Evolutionary conservation across 2,888 invertebrate genomes (phyloP).

Genomic region (Drosophila algonquin): DNA sequence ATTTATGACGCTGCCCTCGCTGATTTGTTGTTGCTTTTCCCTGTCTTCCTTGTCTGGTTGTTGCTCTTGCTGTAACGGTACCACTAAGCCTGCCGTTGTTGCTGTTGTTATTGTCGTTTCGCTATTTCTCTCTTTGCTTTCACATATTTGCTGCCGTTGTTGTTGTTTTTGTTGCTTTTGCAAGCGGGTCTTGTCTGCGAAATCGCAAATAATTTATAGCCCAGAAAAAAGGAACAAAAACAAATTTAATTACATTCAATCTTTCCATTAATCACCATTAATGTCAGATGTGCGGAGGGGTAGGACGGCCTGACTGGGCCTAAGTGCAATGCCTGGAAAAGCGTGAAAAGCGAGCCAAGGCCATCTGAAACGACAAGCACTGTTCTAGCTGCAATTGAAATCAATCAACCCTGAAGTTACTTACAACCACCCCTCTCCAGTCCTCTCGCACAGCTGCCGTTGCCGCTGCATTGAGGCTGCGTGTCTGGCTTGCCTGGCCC

Average conservation of each 20-base stretch:
- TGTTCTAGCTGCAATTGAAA: slow-evolving; percentile 48
- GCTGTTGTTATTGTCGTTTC: slow-evolving; percentile 36
- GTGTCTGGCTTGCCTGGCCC: slow-evolving; percentile 36
- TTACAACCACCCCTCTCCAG: background rate
- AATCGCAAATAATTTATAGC: slow-evolving; percentile 69
- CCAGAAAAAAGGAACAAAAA: slow-evolving; percentile 20
- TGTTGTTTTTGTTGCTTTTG: slow-evolving; percentile 1
- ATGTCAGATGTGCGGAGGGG: slow-evolving; percentile 57
- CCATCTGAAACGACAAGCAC: slow-evolving; percentile 31
- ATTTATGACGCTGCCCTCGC: slow-evolving; percentile 60
- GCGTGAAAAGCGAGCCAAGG: slow-evolving; percentile 77
- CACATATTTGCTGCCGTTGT: slow-evolving; percentile 42
- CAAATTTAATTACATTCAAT: slow-evolving; percentile 64
- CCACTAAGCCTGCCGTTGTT: slow-evolving; percentile 54
- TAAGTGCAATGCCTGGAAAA: slow-evolving; percentile 72
- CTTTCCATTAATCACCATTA: slow-evolving; percentile 75
- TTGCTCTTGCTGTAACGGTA: slow-evolving; percentile 58
- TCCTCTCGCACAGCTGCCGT: slow-evolving; percentile 1
- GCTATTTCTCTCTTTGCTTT: slow-evolving; percentile 59
- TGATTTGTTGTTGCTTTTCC: slow-evolving; percentile 42
- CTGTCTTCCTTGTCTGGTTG: background rate
- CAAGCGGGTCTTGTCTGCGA: slow-evolving; percentile 25
- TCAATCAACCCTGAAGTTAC: slow-evolving; percentile 66
- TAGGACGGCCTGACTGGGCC: slow-evolving; percentile 15
- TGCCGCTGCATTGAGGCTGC: slow-evolving; percentile 36